Conservation (phyloP, 2,888 invertebrate species). For the Neocrepidodera transversa region DNA sequence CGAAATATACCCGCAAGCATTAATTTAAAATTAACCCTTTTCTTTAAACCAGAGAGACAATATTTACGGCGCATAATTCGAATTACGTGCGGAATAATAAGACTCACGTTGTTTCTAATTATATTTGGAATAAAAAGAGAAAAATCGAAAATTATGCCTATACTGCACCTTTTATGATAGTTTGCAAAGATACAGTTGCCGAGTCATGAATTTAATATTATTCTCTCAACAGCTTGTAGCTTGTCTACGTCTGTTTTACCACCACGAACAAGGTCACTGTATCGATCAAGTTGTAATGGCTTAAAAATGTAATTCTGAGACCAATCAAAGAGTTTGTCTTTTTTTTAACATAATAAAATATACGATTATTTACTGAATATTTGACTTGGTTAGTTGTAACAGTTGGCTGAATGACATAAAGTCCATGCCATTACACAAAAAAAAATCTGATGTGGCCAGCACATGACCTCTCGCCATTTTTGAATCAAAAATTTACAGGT, state of each 20-base stretch:
- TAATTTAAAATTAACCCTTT: neutral
- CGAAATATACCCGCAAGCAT: slow-evolving; percentile 19
- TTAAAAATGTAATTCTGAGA: too few species aligned
- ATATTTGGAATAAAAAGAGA: slow-evolving; percentile 14
- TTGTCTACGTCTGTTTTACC: slow-evolving; percentile 16
- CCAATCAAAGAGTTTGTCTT: too few species aligned
- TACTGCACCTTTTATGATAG: slow-evolving; percentile 18
- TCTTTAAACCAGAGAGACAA: slow-evolving; percentile 13
- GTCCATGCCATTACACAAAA: too few species aligned
- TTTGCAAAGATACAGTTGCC: slow-evolving; percentile 20
- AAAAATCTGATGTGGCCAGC: too few species aligned
- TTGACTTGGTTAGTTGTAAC: too few species aligned
- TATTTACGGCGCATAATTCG: slow-evolving; percentile 20
- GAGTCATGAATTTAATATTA: slow-evolving; percentile 22
- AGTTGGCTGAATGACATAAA: too few species aligned
- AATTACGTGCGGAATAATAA: slow-evolving; percentile 16
- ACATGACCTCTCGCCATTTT: too few species aligned
- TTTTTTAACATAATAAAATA: too few species aligned
- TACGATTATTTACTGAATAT: too few species aligned
- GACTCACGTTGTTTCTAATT: slow-evolving; percentile 24
- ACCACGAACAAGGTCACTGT: slow-evolving; percentile 12
- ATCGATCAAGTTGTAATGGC: slow-evolving; percentile 10
- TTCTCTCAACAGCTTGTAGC: slow-evolving; percentile 18
- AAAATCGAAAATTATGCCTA: slow-evolving; percentile 8
- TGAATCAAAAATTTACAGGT: too few species aligned